Evolutionary conservation across 2,113 vertebrate genomes (phyloP), one percentile per base, ranked within the genome.

Genomic region (Fulica atra): DNA sequence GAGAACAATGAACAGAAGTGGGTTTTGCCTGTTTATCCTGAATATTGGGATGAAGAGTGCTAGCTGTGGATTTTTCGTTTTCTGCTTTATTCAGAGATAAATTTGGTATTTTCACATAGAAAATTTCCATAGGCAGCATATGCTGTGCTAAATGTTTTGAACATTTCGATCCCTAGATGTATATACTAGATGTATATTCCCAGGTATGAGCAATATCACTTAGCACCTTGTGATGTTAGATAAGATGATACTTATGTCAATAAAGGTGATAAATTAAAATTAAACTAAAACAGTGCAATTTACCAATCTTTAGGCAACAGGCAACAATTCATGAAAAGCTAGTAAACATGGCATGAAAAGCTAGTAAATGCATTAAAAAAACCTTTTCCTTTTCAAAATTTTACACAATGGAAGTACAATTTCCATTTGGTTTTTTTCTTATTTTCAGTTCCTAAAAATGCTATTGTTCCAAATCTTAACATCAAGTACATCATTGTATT

Each of bases 61-160:
- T 95, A 96, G 86, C 66, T 97, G 92, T 71, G 68, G 42, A 21
- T 69, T 93, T 91, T 92, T 81, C 23, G 69, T 94, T 74, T 78
- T 53, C 31, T 96, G n/a, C 61, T 80, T 81, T 85, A 60, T 70
- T 93, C 86, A 86, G 59, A 92, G 74, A 18, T 90, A 90, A 94
- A 90, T 35, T 42, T 40, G 42, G 44, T 91, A 73, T 91, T 95
- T 96, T 92, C 38, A 35, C 57, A 80, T 9, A 24, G 36, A 82
- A 89, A 84, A 78, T 38, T 87, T 96, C 63, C 82, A 81, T n/a
- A 74, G 28, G 44, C 71, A 95, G 68, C 92, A 95, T 94, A 96
- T 87, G 92, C 31, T 92, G 36, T 89, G 92, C 56, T 95, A 92
- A 95, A 90, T 48, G 84, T 74, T 96, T 70, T 68, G 78, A 94